phyloP scores from a whole-genome alignment of 2,113 vertebrate genomes.

The Argyrosomus japonicus region DNA sequence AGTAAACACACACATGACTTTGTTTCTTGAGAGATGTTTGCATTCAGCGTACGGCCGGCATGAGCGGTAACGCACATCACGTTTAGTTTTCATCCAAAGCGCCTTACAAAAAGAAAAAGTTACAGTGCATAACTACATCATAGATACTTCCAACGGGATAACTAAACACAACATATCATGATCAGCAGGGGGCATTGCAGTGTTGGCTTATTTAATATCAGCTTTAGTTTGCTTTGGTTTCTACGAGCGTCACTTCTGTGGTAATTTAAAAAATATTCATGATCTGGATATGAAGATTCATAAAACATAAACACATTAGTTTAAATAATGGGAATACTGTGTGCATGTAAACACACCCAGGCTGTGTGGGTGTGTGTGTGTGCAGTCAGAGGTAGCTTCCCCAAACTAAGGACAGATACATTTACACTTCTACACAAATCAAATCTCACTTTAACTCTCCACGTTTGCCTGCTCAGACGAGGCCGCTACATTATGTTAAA shows the following conservation, averaged over 20 bases:
- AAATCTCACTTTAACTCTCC: background rate
- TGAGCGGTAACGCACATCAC: background rate
- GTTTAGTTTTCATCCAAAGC: too few species aligned
- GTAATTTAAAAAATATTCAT: background rate
- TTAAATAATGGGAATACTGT: constrained; percentile 6
- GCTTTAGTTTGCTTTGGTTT: background rate
- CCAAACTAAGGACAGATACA: constrained; percentile 20
- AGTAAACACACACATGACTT: background rate
- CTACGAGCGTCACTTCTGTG: background rate
- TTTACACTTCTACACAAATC: constrained; percentile 1
- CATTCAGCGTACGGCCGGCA: background rate
- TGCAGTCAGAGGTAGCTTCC: constrained; percentile 50
- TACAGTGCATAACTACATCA: background rate
- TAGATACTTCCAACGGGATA: background rate
- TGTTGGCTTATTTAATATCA: constrained; percentile 3
- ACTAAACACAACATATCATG: background rate
- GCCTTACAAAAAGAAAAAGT: too few species aligned
- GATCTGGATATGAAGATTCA: background rate
- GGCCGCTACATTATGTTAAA: background rate
- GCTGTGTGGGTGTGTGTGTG: constrained; percentile 5
- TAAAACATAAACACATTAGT: background rate
- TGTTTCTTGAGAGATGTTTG: background rate
- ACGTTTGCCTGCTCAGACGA: background rate
- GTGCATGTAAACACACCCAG: constrained; percentile 7
- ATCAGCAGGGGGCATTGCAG: background rate